Evolutionary conservation across 2,888 invertebrate species (phyloP), one percentile per base, ranked within the genome.

Genomic region (Melangyna quadrimaculata): DNA sequence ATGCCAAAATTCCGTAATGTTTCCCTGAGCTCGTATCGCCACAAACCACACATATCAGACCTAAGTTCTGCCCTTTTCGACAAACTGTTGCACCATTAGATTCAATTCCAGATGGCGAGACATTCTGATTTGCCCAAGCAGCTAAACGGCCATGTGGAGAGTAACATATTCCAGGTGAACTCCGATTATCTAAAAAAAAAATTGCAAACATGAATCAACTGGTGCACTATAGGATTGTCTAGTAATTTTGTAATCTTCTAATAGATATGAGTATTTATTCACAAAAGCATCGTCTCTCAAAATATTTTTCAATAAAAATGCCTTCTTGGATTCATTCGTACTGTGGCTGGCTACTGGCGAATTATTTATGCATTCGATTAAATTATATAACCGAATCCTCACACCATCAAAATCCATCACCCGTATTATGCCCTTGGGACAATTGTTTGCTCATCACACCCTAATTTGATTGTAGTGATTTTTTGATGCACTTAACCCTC

Each of bases 1-100:
- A 99, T 0, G 99, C 99, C 87, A 99, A 94, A 90, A 99, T 99
- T 0, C 99, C 99, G 92, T 98, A 99, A 92, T 99, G 99, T 90
- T 99, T 99, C 2, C 99, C 99, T 2, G 98, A 98, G 89, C 98
- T 98, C 7, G 98, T 98, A 92, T 99, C 99, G 0, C 98, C 98
- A 90, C 99, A 99, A 0, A 99, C 99, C 71, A 98, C 97, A 92
- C 99, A 99, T 78, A 96, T 96, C 71, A 99, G 93, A 0, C 98
- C 98, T 1, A 95, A 93, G 59, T 94, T 93, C 91, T 96, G 93
- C 90, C 93, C 91, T 92, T 94, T 91, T 89, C 92, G 88, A 19
- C 91, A 90, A 70, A 88, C 87, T 61, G 87, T 81, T 40, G 81
- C 70, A 81, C 87, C 83, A 82, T 87, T 88, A 72, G 73, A 63